phyloP scores from a whole-genome alignment of 2,113 vertebrate genomes.

The Notarius lentiginosus region DNA sequence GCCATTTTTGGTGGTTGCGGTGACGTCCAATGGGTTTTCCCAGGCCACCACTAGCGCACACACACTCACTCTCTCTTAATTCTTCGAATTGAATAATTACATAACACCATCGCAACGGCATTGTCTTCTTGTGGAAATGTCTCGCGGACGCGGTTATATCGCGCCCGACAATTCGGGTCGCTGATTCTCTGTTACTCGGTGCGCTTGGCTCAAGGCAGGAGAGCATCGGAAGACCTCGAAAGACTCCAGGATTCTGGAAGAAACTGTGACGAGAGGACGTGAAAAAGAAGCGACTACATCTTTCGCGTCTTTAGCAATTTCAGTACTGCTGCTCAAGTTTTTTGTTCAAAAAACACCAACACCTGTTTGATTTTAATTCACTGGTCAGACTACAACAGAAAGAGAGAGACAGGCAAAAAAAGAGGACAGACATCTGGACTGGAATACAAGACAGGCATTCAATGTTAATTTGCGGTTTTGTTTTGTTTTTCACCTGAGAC shows the following conservation, averaged over 20 bases:
- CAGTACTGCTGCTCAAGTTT: slow-evolving; percentile 18
- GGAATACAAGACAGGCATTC: slow-evolving; percentile 4
- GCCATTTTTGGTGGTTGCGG: neutral
- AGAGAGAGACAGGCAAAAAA: slow-evolving; percentile 12
- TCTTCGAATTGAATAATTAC: neutral
- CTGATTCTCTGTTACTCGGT: neutral
- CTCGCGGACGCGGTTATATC: neutral
- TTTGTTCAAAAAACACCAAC: neutral
- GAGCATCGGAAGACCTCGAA: slow-evolving; percentile 29
- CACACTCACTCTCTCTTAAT: neutral
- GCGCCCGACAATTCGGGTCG: neutral
- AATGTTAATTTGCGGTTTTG: neutral
- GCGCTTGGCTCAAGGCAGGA: neutral
- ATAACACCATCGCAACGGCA: no score
- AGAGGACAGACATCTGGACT: slow-evolving; percentile 7
- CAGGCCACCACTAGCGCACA: neutral
- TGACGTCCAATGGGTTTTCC: neutral
- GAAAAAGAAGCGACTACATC: neutral
- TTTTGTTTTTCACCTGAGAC: slow-evolving; percentile 53
- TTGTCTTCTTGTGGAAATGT: no score
- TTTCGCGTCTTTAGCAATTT: neutral
- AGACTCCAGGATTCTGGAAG: slow-evolving; percentile 7
- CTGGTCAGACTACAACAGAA: neutral
- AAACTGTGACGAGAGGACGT: neutral
- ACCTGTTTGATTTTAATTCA: neutral